phyloP scores from a whole-genome alignment of 2,113 vertebrate genomes.

The human (Homo sapiens) region DNA sequence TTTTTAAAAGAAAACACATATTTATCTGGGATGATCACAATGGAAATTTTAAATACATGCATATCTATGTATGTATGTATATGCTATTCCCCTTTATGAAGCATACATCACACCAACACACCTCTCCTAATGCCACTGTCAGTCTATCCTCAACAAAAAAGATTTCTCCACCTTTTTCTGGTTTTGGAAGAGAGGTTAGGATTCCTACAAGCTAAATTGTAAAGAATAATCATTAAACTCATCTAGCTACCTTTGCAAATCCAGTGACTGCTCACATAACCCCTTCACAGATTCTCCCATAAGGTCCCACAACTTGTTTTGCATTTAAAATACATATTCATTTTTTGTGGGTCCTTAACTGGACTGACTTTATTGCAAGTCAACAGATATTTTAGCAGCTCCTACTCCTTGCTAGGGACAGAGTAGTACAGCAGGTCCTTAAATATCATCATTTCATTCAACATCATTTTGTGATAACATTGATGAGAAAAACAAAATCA shows the following conservation, averaged over 20 bases:
- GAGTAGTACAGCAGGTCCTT: not conserved
- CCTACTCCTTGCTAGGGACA: not conserved
- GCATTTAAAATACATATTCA: conserved; percentile 18
- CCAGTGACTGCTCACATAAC: not conserved
- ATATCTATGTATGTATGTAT: not conserved
- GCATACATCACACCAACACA: not conserved
- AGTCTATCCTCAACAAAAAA: not conserved
- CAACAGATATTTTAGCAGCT: not conserved
- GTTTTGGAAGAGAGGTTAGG: not conserved
- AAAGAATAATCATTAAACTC: not conserved
- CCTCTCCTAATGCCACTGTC: not conserved
- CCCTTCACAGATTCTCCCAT: not conserved
- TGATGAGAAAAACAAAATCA: not conserved
- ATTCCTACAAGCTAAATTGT: not conserved
- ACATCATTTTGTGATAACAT: not conserved
- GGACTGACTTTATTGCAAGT: not conserved
- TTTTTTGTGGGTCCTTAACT: not conserved
- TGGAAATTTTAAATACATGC: not conserved
- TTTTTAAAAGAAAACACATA: conserved; percentile 38
- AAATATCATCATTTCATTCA: not conserved
- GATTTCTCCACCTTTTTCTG: not conserved
- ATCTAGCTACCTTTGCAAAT: not conserved
- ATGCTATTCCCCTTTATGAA: not conserved
- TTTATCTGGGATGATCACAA: not conserved
- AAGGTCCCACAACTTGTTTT: not conserved